These are phyloP conservation scores for Chaetodon auriga DNA, from an alignment of 2,113 vertebrate genomes.

Conservation along the genomic window DNA sequence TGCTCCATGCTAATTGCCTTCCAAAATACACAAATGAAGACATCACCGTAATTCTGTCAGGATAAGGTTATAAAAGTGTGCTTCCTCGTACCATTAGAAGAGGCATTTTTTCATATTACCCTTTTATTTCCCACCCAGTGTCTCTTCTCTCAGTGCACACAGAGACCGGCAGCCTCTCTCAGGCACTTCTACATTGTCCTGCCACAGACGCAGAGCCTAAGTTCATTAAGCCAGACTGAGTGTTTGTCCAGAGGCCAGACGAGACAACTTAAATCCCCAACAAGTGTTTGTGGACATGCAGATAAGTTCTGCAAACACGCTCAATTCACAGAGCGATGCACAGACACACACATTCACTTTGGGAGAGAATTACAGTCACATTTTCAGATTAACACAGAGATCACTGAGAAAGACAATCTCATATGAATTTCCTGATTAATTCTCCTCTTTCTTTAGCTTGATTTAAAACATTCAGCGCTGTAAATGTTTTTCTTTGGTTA, in stretches of 20 bases:
- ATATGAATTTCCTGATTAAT: too few species aligned
- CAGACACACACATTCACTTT: neutral
- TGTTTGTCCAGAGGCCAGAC: slow-evolving; percentile 74
- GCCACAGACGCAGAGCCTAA: slow-evolving; percentile 33
- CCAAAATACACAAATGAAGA: slow-evolving; percentile 51
- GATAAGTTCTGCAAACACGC: slow-evolving; percentile 62
- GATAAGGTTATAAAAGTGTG: neutral
- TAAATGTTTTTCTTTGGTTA: neutral
- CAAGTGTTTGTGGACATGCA: slow-evolving; percentile 59
- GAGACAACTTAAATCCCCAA: slow-evolving; percentile 59
- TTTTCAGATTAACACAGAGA: neutral
- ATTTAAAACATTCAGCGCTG: neutral
- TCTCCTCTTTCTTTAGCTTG: too few species aligned
- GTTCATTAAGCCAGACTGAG: slow-evolving; percentile 62
- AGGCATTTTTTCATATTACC: too few species aligned
- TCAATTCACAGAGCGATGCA: neutral
- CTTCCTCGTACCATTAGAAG: too few species aligned
- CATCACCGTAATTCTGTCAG: neutral
- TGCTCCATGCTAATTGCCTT: slow-evolving; percentile 74
- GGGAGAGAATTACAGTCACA: neutral
- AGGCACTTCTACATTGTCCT: slow-evolving; percentile 40
- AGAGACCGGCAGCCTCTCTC: slow-evolving; percentile 2
- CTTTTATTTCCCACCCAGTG: too few species aligned
- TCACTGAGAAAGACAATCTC: too few species aligned
- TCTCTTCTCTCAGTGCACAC: neutral